Conservation (phyloP, 2,797 vertebrate species). For the Esox masquinongy region DNA sequence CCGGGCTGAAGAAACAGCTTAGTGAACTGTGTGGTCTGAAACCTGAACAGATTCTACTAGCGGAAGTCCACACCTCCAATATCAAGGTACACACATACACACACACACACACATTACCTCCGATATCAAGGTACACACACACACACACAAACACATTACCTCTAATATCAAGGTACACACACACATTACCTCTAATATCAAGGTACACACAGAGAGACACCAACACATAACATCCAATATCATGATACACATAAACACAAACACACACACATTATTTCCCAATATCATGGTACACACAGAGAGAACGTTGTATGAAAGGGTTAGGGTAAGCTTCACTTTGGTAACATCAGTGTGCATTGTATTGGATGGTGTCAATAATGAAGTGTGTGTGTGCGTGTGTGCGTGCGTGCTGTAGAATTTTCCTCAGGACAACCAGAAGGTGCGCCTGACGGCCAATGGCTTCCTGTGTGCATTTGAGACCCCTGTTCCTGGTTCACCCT, state of each 20-base stretch:
- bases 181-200: neutral
- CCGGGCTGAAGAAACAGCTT: slow-evolving; percentile 93
- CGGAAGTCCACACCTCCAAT: slow-evolving; percentile 94
- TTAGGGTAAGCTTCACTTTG: too few relatives aligned
- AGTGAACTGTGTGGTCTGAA: slow-evolving; percentile 94
- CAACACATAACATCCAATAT: too few relatives aligned
- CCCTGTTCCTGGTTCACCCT: slow-evolving; percentile 90
- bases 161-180: neutral
- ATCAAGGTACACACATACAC: slow-evolving; percentile 83
- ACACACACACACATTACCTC: neutral
- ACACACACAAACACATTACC: neutral
- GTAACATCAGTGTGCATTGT: neutral
- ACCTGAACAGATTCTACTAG: slow-evolving; percentile 94
- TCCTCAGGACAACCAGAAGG: slow-evolving; percentile 97
- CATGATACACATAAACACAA: neutral
- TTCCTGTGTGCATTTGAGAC: slow-evolving; percentile 96
- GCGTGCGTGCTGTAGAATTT: slow-evolving; percentile 81
- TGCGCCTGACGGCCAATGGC: slow-evolving; percentile 89
- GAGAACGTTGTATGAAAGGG: too few relatives aligned
- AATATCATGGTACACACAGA: too few relatives aligned
- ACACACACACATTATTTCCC: too few relatives aligned
- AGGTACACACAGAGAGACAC: too few relatives aligned
- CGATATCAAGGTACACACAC: neutral
- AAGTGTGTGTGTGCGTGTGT: neutral
- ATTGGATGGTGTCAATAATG: neutral